A percentile compares a stretch with the other conserved stretches of the same genome.
These are phyloP conservation scores for Cataglyphis livida DNA, from an alignment of 2,888 invertebrate species.

Conservation along the genomic window DNA sequence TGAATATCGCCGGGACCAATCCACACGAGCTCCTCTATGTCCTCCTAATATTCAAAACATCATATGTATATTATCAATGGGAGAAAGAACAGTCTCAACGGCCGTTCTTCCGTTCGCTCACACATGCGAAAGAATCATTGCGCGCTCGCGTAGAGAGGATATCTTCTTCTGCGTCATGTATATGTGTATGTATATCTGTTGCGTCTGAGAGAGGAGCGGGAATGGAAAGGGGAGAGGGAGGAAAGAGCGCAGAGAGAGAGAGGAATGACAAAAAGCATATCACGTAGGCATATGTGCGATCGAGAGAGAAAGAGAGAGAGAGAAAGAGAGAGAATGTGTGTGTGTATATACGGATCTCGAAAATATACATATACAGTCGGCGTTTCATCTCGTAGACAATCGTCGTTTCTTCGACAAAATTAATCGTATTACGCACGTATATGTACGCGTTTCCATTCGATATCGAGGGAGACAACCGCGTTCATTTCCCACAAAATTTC, in stretches of 20 bases:
- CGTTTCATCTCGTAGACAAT: constrained; percentile 23
- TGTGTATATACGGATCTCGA: constrained; percentile 21
- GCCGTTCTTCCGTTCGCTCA: constrained; percentile 6
- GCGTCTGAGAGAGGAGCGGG: constrained; percentile 34
- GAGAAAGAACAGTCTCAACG: not conserved
- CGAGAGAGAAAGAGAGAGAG: not conserved
- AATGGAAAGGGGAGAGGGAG: not conserved
- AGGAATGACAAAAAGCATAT: constrained; percentile 66
- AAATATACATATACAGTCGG: constrained; percentile 12
- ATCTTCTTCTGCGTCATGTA: constrained; percentile 2
- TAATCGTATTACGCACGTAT: constrained; percentile 11
- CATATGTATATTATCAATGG: constrained; percentile 33
- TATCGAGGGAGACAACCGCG: not conserved
- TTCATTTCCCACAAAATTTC: constrained; percentile 28
- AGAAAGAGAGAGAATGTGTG: no score
- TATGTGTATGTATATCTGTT: constrained; percentile 21
- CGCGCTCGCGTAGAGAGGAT: not conserved
- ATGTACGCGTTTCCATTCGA: not conserved
- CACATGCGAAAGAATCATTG: not conserved
- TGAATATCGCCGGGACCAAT: constrained; percentile 84
- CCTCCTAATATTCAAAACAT: constrained; percentile 33
- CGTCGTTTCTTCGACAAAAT: constrained; percentile 29
- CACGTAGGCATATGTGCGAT: constrained; percentile 49
- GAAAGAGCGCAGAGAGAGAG: constrained; percentile 12
- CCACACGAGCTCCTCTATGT: constrained; percentile 77